Evolutionary conservation across 2,888 invertebrate genomes (phyloP).

Genomic region (Choristoneura rosaceana): DNA sequence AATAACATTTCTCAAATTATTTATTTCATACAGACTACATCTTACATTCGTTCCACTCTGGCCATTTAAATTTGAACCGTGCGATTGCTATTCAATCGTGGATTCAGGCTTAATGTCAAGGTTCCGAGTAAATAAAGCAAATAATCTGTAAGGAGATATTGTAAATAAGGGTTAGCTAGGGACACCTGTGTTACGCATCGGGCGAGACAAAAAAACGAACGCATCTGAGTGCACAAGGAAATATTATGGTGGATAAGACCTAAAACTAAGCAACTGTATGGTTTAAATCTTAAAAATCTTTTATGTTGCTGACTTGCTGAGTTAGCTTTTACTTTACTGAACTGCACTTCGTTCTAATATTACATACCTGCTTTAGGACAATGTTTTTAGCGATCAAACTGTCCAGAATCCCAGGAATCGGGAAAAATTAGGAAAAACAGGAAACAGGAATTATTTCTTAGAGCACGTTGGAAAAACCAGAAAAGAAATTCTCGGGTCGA

Average conservation of each 20-base stretch:
- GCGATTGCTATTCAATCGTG: constrained; percentile 5
- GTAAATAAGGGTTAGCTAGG: constrained; percentile 64
- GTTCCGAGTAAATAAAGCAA: constrained; percentile 36
- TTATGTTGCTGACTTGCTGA: too few species aligned
- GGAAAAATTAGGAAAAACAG: too few species aligned
- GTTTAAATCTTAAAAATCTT: too few species aligned
- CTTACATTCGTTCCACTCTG: background rate
- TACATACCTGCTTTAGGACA: too few species aligned
- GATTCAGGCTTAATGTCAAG: constrained; percentile 6
- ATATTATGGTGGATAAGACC: constrained; percentile 59
- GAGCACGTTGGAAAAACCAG: too few species aligned
- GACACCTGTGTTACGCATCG: constrained; percentile 83
- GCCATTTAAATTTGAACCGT: background rate
- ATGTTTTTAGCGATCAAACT: too few species aligned
- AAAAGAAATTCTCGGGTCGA: too few species aligned
- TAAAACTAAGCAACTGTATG: too few species aligned
- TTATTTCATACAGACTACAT: background rate
- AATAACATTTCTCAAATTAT: background rate
- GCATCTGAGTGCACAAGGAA: constrained; percentile 57
- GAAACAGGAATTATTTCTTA: too few species aligned
- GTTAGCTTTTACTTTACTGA: too few species aligned
- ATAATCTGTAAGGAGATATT: constrained; percentile 51
- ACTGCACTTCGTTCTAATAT: too few species aligned
- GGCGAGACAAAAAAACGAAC: constrained; percentile 63
- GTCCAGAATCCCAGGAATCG: too few species aligned